Percentiles rank a stretch among this genome's conserved stretches.
Conservation (phyloP, 2,113 vertebrate species). For the Marcusenius ussheri region DNA sequence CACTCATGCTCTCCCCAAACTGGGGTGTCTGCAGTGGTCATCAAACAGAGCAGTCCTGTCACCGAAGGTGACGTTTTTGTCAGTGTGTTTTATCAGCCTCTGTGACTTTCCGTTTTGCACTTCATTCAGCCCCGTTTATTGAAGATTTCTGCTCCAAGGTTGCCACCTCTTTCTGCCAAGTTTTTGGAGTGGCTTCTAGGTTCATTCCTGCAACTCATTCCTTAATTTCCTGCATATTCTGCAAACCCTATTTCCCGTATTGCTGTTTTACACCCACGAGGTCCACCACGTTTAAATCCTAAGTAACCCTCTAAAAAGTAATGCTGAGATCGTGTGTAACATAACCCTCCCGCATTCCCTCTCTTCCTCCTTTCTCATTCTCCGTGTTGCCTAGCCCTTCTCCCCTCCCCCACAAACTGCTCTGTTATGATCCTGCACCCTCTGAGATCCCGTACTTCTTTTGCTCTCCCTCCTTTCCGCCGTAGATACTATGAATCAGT, state of each 20-base stretch:
- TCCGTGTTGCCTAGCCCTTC: constrained; percentile 31
- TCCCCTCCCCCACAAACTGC: constrained; percentile 40
- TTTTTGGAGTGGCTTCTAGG: background rate
- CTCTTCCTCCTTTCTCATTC: constrained; percentile 23
- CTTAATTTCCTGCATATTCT: background rate
- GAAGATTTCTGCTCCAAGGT: background rate
- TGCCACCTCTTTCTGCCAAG: background rate
- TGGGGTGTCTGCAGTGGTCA: background rate
- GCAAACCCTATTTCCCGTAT: background rate
- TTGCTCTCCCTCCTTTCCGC: constrained; percentile 45
- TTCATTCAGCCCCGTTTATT: background rate
- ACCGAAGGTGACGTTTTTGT: background rate
- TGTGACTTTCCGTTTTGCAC: background rate
- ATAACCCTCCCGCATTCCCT: constrained; percentile 21
- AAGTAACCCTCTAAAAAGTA: background rate
- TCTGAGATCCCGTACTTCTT: constrained; percentile 53
- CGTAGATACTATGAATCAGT: constrained; percentile 55
- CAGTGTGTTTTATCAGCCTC: background rate
- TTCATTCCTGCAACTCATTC: background rate
- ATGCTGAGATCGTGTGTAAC: background rate
- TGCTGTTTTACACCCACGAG: background rate
- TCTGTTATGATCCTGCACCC: constrained; percentile 46
- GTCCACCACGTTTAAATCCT: background rate
- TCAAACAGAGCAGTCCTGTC: background rate
- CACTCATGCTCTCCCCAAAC: background rate